phyloP scores from a whole-genome alignment of 2,113 vertebrate species.

The Chunga burmeisteri region DNA sequence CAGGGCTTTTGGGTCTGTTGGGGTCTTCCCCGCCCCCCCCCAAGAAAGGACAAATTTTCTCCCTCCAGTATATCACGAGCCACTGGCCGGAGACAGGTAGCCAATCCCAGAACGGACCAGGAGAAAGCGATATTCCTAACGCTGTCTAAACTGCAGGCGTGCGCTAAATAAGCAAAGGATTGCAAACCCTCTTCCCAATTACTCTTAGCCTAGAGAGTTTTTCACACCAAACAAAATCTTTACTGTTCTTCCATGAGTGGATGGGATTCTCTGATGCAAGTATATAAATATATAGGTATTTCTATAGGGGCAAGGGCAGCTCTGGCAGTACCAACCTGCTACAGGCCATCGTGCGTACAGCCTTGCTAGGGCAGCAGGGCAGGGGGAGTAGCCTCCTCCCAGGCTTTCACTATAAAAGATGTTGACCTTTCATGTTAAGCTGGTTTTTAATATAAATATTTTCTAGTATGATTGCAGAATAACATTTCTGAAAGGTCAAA shows the following conservation, averaged over 20 bases:
- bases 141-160: neutral
- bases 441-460: neutral
- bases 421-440: neutral
- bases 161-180: slow-evolving; percentile 11
- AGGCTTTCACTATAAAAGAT: neutral
- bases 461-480: neutral
- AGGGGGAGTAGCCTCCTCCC: neutral
- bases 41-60: neutral
- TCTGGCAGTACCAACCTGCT: fast-evolving
- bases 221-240: slow-evolving; percentile 16
- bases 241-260: neutral
- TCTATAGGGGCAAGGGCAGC: neutral
- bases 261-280: neutral
- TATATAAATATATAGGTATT: neutral
- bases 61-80: neutral
- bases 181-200: slow-evolving; percentile 51
- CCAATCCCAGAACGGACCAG: neutral
- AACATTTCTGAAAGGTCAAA: neutral
- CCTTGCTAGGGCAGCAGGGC: fast-evolving
- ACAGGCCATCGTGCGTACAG: fast-evolving
- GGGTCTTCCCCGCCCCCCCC: no score
- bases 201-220: slow-evolving; percentile 37
- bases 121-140: slow-evolving; percentile 24
- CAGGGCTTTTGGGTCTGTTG: fast-evolving
- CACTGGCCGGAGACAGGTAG: fast-evolving